Conservation (phyloP, 2,113 vertebrate species). For the Bos indicus region DNA sequence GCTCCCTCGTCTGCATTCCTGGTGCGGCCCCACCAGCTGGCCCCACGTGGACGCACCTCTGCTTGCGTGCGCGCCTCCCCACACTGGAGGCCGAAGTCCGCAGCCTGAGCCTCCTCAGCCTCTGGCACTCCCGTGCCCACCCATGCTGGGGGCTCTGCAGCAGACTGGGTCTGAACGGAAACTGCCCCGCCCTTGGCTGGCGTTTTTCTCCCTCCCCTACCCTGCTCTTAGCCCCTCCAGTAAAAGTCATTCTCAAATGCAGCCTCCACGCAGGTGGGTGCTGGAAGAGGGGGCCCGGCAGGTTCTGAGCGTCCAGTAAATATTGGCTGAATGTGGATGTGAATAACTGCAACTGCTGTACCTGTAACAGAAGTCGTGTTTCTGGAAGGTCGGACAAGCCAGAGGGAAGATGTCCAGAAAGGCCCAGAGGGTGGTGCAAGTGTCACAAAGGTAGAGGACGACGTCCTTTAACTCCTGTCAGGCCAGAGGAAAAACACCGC, state of each 20-base stretch:
- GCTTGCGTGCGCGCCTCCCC: too few relatives aligned
- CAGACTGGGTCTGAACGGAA: not conserved
- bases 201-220: not conserved
- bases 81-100: not conserved
- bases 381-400: constrained; percentile 91
- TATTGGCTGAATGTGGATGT: not conserved
- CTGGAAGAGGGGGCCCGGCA: not conserved
- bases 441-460: constrained; percentile 93
- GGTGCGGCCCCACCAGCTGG: not conserved
- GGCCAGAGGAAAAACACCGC: constrained; percentile 18
- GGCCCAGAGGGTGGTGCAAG: constrained; percentile 91
- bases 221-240: not conserved
- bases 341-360: constrained; percentile 56
- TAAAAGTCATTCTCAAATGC: not conserved
- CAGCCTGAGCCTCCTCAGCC: not conserved
- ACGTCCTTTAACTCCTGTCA: constrained; percentile 91
- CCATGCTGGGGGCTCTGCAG: not conserved
- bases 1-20: not conserved
- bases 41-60: not conserved
- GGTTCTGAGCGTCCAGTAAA: not conserved
- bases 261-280: not conserved
- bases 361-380: constrained; percentile 92
- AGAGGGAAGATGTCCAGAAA: constrained; percentile 94
- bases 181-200: not conserved
- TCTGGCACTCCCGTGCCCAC: not conserved